These are phyloP conservation scores for Cantharis nigra DNA, from an alignment of 2,888 invertebrate genomes.

Conservation along the genomic window DNA sequence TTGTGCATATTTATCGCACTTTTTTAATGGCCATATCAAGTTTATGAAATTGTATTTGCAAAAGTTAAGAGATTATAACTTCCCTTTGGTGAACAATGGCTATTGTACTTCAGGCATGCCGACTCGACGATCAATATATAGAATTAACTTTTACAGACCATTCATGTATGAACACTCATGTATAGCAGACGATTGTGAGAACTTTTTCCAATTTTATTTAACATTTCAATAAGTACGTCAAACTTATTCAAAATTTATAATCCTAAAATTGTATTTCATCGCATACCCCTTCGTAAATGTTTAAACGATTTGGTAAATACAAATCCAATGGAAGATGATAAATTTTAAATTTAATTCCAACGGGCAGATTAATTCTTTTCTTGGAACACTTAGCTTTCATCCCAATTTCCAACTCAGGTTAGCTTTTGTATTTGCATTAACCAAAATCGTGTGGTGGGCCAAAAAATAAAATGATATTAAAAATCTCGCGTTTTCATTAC, in stretches of 20 bases:
- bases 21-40: constrained; percentile 9
- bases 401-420: neutral
- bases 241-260: neutral
- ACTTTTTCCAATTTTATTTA: neutral
- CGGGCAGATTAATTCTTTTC: neutral
- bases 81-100: constrained; percentile 14
- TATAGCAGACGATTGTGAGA: neutral
- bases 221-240: neutral
- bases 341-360: neutral
- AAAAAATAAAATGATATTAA: too few relatives aligned
- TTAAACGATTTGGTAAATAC: neutral
- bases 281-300: neutral
- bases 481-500: too few relatives aligned
- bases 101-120: constrained; percentile 14
- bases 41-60: constrained; percentile 8
- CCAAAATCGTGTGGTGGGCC: too few relatives aligned
- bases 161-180: neutral
- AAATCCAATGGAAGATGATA: neutral
- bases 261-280: neutral
- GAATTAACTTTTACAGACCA: constrained; percentile 14
- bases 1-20: neutral
- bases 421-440: neutral
- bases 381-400: neutral
- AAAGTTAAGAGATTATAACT: constrained; percentile 17
- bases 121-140: constrained; percentile 6